A percentile compares a stretch with the other conserved stretches of the same genome.
phyloP scores from a whole-genome alignment of 2,888 invertebrate species.

The Ptychoptera contaminata region DNA sequence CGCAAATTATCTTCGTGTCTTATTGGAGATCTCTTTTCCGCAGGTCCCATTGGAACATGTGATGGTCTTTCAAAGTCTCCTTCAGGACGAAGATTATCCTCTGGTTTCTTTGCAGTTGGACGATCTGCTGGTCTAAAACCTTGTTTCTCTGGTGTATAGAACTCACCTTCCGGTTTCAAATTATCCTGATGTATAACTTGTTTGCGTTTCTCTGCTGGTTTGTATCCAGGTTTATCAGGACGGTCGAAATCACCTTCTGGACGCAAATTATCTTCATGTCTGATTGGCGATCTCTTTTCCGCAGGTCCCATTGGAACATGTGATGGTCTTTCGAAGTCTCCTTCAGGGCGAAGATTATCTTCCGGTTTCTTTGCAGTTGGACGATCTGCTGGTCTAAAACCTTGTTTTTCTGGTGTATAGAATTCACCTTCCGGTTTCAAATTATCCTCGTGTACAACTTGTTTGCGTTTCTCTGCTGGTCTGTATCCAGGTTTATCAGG shows the following conservation, averaged over 20 bases:
- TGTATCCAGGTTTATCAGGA: conserved; percentile 26
- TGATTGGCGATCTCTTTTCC: conserved; percentile 19
- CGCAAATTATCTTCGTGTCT: conserved; percentile 32
- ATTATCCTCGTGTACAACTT: conserved; percentile 26
- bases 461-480: conserved; percentile 31
- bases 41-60: conserved; percentile 19
- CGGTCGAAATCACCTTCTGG: conserved; percentile 41
- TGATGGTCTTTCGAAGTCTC: conserved; percentile 29
- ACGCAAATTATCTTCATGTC: conserved; percentile 37
- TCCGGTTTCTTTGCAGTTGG: conserved; percentile 27
- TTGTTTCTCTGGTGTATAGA: conserved; percentile 27
- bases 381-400: conserved; percentile 18
- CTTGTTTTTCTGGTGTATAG: conserved; percentile 16
- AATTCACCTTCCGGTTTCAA: conserved; percentile 39
- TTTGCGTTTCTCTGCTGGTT: conserved; percentile 34
- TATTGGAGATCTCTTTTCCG: conserved; percentile 40
- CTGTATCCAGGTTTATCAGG: conserved; percentile 29
- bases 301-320: conserved; percentile 24
- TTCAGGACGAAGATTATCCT: conserved; percentile 39
- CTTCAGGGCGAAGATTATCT: conserved; percentile 34
- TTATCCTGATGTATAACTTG: conserved; percentile 34
- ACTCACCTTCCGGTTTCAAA: conserved; percentile 32
- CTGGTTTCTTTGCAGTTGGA: conserved; percentile 32
- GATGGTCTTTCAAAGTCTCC: conserved; percentile 35
- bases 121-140: conserved; percentile 28